Evolutionary conservation across 2,797 vertebrate species (phyloP).

Genomic region (Helarctos malayanus): DNA sequence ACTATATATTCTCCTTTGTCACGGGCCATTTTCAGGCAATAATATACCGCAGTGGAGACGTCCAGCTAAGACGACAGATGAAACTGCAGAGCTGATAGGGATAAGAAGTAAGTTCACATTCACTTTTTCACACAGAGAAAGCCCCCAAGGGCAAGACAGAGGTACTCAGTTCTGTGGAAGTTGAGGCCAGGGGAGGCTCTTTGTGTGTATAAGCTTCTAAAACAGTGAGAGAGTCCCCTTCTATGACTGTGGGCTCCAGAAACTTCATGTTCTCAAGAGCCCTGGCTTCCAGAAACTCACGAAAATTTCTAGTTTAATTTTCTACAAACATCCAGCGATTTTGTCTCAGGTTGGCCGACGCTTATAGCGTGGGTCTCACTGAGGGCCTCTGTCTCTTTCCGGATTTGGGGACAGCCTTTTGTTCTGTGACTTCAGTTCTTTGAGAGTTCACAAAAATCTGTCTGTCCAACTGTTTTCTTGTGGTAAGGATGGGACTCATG

Average conservation of each 20-base stretch:
- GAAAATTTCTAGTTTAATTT: neutral
- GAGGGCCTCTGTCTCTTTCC: neutral
- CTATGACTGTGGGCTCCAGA: neutral
- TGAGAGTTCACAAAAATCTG: neutral
- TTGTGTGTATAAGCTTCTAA: neutral
- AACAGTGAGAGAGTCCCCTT: neutral
- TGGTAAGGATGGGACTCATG: neutral
- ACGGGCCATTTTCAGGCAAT: slow-evolving; percentile 47
- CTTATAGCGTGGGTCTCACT: neutral
- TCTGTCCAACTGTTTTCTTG: neutral
- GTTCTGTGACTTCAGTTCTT: slow-evolving; percentile 16
- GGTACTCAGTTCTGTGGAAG: neutral
- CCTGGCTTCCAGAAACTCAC: neutral
- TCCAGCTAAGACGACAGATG: neutral
- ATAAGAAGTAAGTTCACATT: neutral
- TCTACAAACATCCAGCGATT: neutral
- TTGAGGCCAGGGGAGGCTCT: neutral
- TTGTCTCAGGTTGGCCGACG: neutral
- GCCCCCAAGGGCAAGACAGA: neutral
- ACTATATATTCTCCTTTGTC: slow-evolving; percentile 7
- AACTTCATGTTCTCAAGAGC: slow-evolving; percentile 2
- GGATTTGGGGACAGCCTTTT: neutral
- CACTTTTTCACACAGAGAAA: neutral
- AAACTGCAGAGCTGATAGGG: neutral
- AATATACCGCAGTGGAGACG: neutral